Percentiles rank a stretch among this genome's conserved stretches.
phyloP scores from a whole-genome alignment of 2,888 invertebrate species.

The Dexiosoma caninum region DNA sequence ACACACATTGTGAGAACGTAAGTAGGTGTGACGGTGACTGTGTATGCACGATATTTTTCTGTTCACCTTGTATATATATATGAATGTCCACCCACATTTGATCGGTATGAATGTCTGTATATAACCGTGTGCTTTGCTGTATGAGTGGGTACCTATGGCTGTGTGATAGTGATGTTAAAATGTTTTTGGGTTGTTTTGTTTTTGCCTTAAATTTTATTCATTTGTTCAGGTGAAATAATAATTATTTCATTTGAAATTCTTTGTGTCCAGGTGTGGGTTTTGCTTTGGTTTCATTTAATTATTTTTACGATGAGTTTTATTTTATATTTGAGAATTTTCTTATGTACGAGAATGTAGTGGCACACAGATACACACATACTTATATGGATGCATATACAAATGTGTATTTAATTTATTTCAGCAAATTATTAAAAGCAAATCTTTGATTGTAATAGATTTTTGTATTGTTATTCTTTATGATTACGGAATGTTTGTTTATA shows the following conservation, averaged over 20 bases:
- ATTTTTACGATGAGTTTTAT: not conserved
- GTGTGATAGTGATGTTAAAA: not conserved
- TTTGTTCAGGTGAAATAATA: conserved; percentile 17
- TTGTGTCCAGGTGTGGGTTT: conserved; percentile 44
- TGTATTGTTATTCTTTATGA: not conserved
- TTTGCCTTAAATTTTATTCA: not conserved
- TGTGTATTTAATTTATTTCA: not conserved
- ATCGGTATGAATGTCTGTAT: conserved; percentile 31
- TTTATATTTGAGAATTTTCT: not conserved
- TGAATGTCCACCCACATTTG: conserved; percentile 55
- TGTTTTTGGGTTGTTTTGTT: not conserved
- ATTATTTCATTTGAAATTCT: conserved; percentile 40
- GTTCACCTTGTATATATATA: conserved; percentile 51
- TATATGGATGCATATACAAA: too few relatives aligned
- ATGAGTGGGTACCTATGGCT: not conserved
- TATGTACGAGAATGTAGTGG: not conserved
- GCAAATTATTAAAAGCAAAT: conserved; percentile 8
- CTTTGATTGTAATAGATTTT: not conserved
- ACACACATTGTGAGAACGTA: not conserved
- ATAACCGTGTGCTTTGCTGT: not conserved
- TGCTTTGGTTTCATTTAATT: not conserved
- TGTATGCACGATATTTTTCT: conserved; percentile 2
- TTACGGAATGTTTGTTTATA: conserved; percentile 41
- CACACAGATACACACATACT: not conserved
- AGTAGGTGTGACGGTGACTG: conserved; percentile 16